Percentiles rank a stretch among this genome's conserved stretches.
Evolutionary conservation across 2,888 invertebrate species (phyloP).

Genomic region (Pediacus dermestoides): DNA sequence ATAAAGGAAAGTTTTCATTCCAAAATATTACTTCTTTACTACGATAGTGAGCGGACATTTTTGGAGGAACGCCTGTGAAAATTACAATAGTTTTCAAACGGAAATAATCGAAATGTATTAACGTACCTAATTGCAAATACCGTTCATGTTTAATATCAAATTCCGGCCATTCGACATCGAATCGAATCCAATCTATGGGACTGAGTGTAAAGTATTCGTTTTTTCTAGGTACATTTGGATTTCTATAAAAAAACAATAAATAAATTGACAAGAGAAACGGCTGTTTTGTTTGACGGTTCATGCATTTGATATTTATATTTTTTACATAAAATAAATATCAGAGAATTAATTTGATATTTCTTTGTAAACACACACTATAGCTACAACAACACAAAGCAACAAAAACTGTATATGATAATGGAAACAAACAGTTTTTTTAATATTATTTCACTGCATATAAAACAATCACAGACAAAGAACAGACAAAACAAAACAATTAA

Average conservation of each 20-base stretch:
- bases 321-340: no score
- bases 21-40: conserved; percentile 77
- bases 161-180: conserved; percentile 78
- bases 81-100: no score
- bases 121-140: conserved; percentile 73
- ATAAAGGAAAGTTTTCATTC: conserved; percentile 72
- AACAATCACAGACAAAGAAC: no score
- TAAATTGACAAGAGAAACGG: no score
- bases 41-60: conserved; percentile 70
- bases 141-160: conserved; percentile 72
- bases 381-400: no score
- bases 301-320: no score
- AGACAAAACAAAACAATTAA: no score
- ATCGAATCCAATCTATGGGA: conserved; percentile 62
- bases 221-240: conserved; percentile 71
- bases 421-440: conserved; percentile 9
- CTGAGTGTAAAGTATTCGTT: conserved; percentile 62
- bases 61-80: conserved; percentile 70
- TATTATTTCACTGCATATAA: no score
- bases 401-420: no score
- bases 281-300: no score
- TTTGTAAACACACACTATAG: no score
- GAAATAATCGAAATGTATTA: background rate
- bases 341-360: no score
- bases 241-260: conserved; percentile 52